Base-by-base conservation (phyloP, 2,888 invertebrate species). In the Cosmorhoe ocellata region DNA sequence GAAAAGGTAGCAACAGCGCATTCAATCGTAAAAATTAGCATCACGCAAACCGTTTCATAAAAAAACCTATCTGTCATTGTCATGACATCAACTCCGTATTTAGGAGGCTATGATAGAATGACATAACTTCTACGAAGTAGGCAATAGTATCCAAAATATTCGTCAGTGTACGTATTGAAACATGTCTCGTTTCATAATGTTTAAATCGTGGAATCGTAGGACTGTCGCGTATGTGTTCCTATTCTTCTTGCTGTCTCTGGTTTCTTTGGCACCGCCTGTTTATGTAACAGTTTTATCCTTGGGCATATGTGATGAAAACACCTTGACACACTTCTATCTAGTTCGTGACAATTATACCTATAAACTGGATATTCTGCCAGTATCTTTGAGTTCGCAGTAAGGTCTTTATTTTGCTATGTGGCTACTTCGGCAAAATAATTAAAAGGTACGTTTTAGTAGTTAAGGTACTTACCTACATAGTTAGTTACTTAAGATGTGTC, bases 241-340 rank as follows among this genome's bases (percentile, higher is more conserved):
- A 4, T 79, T 85, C 46, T 22, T 71, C 2, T 4, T 76, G 2
- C 56, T 86, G n/a, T 74, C 78, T 2, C 11, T 81, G 1, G 36
- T 69, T 1, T 75, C 87, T 0, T 55, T 86, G 12, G 61, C 64
- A n/a, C 83, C 81, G 0, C 64, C 86, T 0, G 60, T 85, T 32
- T 86, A 80, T 52, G 77, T 81, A 8, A 78, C 82, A 10, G 72
- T 79, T 53, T 79, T 77, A 39, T 44, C 48, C 1, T 26, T 63
- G 10, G 65, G 68, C 0, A 43, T 41, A n/a, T 87, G 86, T 54
- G 18, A 39, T 0, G 86, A 85, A 41, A 79, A 79, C 2, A 76
- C 84, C 0, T 40, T 74, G 10, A 51, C 59, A 1, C 84, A 86
- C 56, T 84, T 84, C 50, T 67, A 71, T 52, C 18, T 8, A 6